Evolutionary conservation across 2,113 vertebrate genomes (phyloP).

Genomic region (Pygoscelis adeliae): DNA sequence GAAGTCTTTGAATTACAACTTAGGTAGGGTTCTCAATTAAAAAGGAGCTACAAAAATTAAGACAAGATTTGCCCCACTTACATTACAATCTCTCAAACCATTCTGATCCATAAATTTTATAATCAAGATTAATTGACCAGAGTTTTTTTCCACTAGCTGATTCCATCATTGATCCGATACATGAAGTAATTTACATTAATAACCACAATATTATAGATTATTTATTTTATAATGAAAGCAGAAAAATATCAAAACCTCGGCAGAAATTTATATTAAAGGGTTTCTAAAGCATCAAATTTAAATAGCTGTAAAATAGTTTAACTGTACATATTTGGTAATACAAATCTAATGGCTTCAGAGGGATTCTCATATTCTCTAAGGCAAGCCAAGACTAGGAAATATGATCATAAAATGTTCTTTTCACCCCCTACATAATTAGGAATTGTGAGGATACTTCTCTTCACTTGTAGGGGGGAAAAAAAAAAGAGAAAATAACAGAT

Average conservation of each 20-base stretch:
- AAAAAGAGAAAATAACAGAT: neutral
- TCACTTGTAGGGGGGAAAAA: neutral
- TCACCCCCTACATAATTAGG: rapidly evolving
- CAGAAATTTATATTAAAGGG: neutral
- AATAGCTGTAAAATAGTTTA: neutral
- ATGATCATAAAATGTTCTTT: neutral
- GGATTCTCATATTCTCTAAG: neutral
- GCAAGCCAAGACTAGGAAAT: neutral
- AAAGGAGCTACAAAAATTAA: neutral
- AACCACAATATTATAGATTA: neutral
- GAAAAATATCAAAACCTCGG: neutral
- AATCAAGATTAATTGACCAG: slow-evolving; percentile 44
- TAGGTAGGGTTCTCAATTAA: neutral
- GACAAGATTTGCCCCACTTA: neutral
- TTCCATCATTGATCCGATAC: neutral
- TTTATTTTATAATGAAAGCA: slow-evolving; percentile 11
- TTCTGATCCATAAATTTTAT: neutral
- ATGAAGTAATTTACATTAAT: slow-evolving; percentile 24
- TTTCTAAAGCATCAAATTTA: neutral
- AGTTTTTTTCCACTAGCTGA: neutral
- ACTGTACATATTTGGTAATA: neutral
- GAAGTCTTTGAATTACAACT: neutral
- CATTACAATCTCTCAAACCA: neutral
- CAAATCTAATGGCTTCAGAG: neutral
- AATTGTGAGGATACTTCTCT: neutral